Evolutionary conservation across 1,140 invertebrate species (phyloP), one percentile per base, ranked within the genome.

Genomic region (Lasioglossum albipes): DNA sequence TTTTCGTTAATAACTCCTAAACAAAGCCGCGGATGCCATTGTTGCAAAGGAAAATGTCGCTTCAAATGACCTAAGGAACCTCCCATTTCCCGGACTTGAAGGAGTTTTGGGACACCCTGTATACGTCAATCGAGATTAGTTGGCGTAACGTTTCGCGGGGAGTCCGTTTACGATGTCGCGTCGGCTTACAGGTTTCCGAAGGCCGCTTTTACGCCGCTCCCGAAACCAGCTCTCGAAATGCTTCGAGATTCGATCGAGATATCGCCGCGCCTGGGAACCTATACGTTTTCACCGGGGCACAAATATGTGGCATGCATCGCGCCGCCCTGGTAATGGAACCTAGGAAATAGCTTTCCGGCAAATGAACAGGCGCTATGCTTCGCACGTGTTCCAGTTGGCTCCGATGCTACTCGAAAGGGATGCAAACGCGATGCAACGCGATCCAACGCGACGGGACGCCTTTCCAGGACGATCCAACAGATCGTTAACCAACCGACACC

Each of bases 331-430:
- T 87, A 87, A 87, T 87, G 85, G 86, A 74, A 77, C 71, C 65
- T 68, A 81, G 84, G 83, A 86, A 89, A 89, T 88, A 87, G 87
- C 88, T 89, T 87, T 89, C 83, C 85, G 76, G 83, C 86, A 87
- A 89, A 89, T 88, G 88, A 88, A 88, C 88, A 85, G 81, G 81
- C 87, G 85, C 85, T 85, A 85, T 85, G 79, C 66, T 67, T 49
- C 69, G 80, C 71, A 87, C 36, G 45, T 3, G 45, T 88, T 86
- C 82, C 81, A 54, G 41, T 52, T 31, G 67, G 78, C 67, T 76
- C 85, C 69, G 61, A 69, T 78, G 72, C 52, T 75, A 16, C 52
- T 54, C 13, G 52, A 54, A 54, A 16, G 52, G 18, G 52, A 68
- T 69, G 83, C 68, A 9, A 80, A 77, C 57, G 18, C 57, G 57